Base-by-base conservation (phyloP, 2,888 invertebrate species). In the Lithophane ornitopus region DNA sequence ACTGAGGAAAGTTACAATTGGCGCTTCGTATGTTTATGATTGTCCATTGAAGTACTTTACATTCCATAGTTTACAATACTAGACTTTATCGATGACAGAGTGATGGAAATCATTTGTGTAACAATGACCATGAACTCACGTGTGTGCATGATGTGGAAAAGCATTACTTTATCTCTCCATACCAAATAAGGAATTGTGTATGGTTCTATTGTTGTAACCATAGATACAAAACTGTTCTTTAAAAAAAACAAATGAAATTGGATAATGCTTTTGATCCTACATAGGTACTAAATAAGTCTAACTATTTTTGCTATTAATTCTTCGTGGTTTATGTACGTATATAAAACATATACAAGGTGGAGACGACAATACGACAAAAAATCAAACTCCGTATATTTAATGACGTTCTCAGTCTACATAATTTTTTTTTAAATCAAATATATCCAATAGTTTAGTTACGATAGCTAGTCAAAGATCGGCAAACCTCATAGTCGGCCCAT, bases 1-100 rank as follows among this genome's bases (percentile, higher is more conserved):
- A 73, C 9, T 16, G 80, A 76, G 54, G 72, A 76, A 67, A 67
- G 28, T 67, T 66, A 52, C 16, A 46, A 70, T 49, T 76, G 75
- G 61, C 56, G 63, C n/a, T 79, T 79, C 67, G 69, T 80, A 63
- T 68, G 28, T 49, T 44, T 75, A 70, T 22, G n/a, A 14, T 63
- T 44, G 19, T 67, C n/a, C 2, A 67, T 7, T 3, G 34, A 44
- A 67, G 46, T 83, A 58, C 52, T 69, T 66, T n/a, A 28, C 46
- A 28, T n/a, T 69, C n/a, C 16, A 34, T 66, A 22, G 54, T 79
- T 82, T 70, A 68, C 67, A 59, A 19, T 44, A 61, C 14, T 54
- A 19, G 9, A 34, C 7, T 67, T 22, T 61, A 52, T 34, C 41
- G 58, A 12, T 78, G 69, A 66, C 22, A 26, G 72, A 61, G 39